Conservation (phyloP, 1,140 invertebrate genomes). For the Drosophila melanogaster region DNA sequence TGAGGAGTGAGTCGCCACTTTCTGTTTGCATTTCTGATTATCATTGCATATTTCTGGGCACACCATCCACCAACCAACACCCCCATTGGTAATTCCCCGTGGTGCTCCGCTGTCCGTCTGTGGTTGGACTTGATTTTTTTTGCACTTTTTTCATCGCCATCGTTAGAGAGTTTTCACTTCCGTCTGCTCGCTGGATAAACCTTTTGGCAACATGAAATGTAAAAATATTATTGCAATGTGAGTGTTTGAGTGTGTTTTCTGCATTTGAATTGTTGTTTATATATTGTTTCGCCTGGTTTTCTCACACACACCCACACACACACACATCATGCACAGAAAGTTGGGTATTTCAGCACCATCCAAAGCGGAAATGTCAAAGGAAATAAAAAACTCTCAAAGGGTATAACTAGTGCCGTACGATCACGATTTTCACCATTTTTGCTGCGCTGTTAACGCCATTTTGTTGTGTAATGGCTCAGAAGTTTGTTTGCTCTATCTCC, state of each 20-base stretch:
- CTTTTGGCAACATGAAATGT: constrained; percentile 48
- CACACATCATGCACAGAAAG: no score
- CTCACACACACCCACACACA: constrained; percentile 1
- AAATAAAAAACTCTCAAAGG: not conserved
- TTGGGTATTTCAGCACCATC: not conserved
- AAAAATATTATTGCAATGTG: constrained; percentile 65
- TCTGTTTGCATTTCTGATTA: constrained; percentile 66
- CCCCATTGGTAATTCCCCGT: not conserved
- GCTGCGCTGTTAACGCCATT: constrained; percentile 63
- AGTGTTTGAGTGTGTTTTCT: constrained; percentile 23
- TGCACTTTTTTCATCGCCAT: not conserved
- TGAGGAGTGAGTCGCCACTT: constrained; percentile 20
- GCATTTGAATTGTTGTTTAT: constrained; percentile 48
- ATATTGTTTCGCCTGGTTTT: constrained; percentile 33
- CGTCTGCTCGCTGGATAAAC: constrained; percentile 18
- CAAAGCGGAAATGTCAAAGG: not conserved
- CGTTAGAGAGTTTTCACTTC: constrained; percentile 16
- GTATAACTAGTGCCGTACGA: not conserved
- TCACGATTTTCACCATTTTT: not conserved
- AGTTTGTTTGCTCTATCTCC: constrained; percentile 50
- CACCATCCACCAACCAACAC: not conserved
- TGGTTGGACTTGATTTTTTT: not conserved
- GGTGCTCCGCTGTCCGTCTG: constrained; percentile 20
- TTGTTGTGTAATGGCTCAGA: constrained; percentile 73
- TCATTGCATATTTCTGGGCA: constrained; percentile 59